phyloP scores from a whole-genome alignment of 2,888 invertebrate genomes.

The Hesperia comma region DNA sequence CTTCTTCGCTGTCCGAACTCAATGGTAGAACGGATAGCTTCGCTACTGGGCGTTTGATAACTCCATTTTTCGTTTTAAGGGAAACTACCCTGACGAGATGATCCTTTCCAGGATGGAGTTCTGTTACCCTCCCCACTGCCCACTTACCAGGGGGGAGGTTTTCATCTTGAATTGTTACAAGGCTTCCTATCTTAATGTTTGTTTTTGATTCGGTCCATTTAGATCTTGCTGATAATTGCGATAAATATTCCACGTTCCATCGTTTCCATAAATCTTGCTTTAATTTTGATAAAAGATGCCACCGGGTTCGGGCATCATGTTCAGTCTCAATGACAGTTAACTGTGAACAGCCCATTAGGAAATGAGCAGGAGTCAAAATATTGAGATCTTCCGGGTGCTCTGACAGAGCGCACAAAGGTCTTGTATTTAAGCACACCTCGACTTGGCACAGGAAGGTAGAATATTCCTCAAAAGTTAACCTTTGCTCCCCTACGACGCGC shows the following conservation, averaged over 20 bases:
- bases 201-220: not conserved
- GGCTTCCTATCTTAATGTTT: conserved; percentile 2
- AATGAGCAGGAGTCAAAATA: no score
- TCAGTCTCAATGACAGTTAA: no score
- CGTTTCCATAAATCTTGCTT: not conserved
- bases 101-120: no score
- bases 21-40: not conserved
- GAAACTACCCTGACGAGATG: no score
- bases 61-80: no score
- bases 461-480: not conserved
- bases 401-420: not conserved
- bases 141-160: no score
- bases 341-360: no score
- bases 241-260: not conserved
- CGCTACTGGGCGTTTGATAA: no score
- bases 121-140: no score
- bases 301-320: no score
- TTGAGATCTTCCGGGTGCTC: not conserved
- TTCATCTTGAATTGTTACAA: not conserved
- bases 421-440: not conserved
- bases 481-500: no score
- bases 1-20: not conserved
- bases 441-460: not conserved
- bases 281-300: no score
- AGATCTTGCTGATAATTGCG: conserved; percentile 3